A percentile compares a stretch with the other conserved stretches of the same genome.
phyloP scores from a whole-genome alignment of 2,888 invertebrate genomes.

The Callyntrura guangdongensis region DNA sequence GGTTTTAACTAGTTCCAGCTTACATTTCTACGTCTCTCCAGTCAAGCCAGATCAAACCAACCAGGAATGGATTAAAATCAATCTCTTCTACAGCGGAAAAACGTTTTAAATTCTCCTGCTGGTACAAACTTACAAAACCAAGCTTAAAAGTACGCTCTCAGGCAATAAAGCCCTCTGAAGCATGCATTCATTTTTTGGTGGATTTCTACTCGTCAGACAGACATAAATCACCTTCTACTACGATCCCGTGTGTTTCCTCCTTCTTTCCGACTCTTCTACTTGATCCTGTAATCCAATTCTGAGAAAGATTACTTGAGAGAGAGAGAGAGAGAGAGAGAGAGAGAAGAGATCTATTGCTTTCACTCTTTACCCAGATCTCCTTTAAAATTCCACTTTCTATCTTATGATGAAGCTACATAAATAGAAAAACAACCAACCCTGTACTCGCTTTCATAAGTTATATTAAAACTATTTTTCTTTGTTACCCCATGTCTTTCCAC shows the following conservation, averaged over 20 bases:
- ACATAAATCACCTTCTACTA: conserved; percentile 56
- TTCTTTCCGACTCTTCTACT: background rate
- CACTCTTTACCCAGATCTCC: conserved; percentile 17
- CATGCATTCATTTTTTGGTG: conserved; percentile 23
- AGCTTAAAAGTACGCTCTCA: background rate
- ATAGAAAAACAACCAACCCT: background rate
- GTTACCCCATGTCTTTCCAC: too few species aligned
- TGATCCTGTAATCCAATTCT: conserved; percentile 67
- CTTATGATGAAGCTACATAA: background rate
- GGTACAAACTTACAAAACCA: background rate
- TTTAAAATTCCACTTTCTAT: background rate
- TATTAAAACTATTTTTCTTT: too few species aligned
- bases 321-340: too few species aligned
- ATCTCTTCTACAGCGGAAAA: background rate
- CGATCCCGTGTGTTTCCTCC: background rate
- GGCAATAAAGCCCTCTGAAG: conserved; percentile 9
- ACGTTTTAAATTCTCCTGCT: conserved; percentile 15
- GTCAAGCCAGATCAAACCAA: conserved; percentile 24
- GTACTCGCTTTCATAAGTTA: too few species aligned
- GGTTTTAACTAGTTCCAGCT: background rate
- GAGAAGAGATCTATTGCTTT: conserved; percentile 60
- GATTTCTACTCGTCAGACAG: background rate
- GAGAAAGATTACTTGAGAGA: conserved; percentile 55
- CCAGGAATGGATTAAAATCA: conserved; percentile 71
- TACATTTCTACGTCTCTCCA: background rate